Conservation (phyloP, 2,113 vertebrate species). For the Scophthalmus maximus region DNA sequence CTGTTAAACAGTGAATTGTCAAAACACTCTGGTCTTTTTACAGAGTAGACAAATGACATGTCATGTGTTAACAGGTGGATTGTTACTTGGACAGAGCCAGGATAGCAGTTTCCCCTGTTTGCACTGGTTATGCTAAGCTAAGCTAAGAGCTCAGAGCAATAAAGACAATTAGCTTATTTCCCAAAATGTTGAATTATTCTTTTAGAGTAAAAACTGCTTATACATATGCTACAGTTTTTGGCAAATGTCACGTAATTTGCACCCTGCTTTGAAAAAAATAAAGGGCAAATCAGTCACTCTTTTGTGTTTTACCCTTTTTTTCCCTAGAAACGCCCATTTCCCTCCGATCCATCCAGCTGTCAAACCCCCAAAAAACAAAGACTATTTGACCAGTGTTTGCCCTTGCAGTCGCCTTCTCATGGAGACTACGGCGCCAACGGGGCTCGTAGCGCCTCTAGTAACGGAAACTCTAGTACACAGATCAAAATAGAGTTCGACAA, state of each 20-base stretch:
- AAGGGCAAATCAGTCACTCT: neutral
- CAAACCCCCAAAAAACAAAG: constrained; percentile 83
- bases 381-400: constrained; percentile 74
- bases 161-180: neutral
- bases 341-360: constrained; percentile 72
- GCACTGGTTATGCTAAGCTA: neutral
- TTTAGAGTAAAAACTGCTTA: neutral
- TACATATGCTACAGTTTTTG: neutral
- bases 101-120: neutral
- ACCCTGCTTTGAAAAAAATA: neutral
- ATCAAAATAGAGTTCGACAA: constrained; percentile 75
- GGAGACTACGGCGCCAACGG: constrained; percentile 61
- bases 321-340: constrained; percentile 82
- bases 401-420: constrained; percentile 71
- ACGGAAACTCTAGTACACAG: constrained; percentile 59
- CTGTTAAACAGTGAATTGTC: too few relatives aligned
- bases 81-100: neutral
- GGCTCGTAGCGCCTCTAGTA: constrained; percentile 50
- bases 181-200: neutral
- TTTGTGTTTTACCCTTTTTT: neutral
- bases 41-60: neutral
- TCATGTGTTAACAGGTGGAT: neutral
- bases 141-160: neutral
- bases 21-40: too few relatives aligned
- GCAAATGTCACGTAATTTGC: neutral